These are phyloP conservation scores for Rhingia campestris DNA, from an alignment of 2,888 invertebrate genomes.

Conservation along the genomic window DNA sequence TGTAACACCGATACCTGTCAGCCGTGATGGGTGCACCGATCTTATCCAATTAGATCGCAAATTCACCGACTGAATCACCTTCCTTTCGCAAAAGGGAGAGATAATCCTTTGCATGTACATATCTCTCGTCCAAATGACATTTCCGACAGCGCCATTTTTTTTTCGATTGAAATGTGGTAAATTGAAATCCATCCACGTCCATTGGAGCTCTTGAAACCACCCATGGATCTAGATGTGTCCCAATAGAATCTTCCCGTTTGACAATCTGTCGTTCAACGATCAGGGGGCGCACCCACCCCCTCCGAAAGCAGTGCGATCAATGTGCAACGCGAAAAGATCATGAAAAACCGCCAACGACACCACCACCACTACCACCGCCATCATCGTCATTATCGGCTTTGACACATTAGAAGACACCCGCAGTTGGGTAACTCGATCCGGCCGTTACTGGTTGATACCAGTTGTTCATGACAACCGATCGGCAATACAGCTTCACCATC, in stretches of 20 bases:
- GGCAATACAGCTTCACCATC: slow-evolving; percentile 55
- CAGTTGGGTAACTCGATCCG: slow-evolving; percentile 58
- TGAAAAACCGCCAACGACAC: slow-evolving; percentile 16
- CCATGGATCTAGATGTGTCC: slow-evolving; percentile 12
- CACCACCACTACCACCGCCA: slow-evolving; percentile 12
- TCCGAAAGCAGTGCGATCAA: slow-evolving; percentile 48
- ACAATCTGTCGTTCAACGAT: slow-evolving; percentile 27
- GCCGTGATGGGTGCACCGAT: slow-evolving; percentile 28
- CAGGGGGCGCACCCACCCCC: neutral
- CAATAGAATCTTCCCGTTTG: slow-evolving; percentile 12
- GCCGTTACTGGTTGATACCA: slow-evolving; percentile 22
- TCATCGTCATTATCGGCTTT: slow-evolving; percentile 38
- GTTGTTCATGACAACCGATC: slow-evolving; percentile 45
- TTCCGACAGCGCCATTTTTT: slow-evolving; percentile 52
- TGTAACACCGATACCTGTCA: slow-evolving; percentile 3
- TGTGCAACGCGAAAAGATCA: slow-evolving; percentile 44
- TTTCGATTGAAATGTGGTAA: slow-evolving; percentile 70
- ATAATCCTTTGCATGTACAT: slow-evolving; percentile 13
- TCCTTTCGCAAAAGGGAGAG: slow-evolving; percentile 9
- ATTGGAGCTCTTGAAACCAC: slow-evolving; percentile 1
- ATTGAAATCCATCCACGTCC: slow-evolving; percentile 39
- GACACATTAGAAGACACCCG: slow-evolving; percentile 70
- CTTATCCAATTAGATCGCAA: slow-evolving; percentile 19
- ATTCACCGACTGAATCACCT: slow-evolving; percentile 50
- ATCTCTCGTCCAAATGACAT: slow-evolving; percentile 53